These are phyloP conservation scores for Ammodytes marinus DNA, from an alignment of 2,113 vertebrate genomes.

Conservation along the genomic window DNA sequence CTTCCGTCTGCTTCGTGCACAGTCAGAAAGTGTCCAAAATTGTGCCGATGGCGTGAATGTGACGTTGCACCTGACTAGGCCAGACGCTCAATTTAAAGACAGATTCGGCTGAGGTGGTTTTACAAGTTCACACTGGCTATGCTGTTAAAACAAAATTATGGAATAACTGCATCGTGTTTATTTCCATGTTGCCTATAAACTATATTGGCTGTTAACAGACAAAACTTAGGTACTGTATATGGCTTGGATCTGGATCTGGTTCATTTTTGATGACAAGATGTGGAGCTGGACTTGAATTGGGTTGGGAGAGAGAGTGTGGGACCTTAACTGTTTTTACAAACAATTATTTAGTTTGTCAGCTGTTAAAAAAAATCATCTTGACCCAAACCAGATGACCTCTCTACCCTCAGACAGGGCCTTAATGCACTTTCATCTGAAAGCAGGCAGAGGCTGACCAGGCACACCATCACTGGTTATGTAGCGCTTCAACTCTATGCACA, in stretches of 20 bases:
- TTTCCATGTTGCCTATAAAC: constrained; percentile 52
- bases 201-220: constrained; percentile 19
- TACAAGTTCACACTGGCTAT: not conserved
- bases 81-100: not conserved
- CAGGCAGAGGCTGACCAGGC: constrained; percentile 34
- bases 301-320: constrained; percentile 18
- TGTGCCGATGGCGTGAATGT: constrained; percentile 31
- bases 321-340: constrained; percentile 42
- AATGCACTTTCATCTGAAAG: constrained; percentile 15
- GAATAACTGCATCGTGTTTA: constrained; percentile 26
- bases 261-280: constrained; percentile 36
- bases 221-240: constrained; percentile 4
- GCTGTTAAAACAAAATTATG: constrained; percentile 6
- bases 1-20: constrained; percentile 29
- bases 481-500: not conserved
- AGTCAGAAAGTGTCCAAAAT: constrained; percentile 11
- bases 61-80: not conserved
- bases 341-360: constrained; percentile 21
- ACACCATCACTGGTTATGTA: constrained; percentile 9
- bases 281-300: constrained; percentile 23
- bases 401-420: constrained; percentile 15
- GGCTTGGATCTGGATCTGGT: constrained; percentile 25
- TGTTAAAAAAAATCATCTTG: constrained; percentile 22
- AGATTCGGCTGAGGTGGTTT: constrained; percentile 25
- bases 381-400: constrained; percentile 41